These are phyloP conservation scores for Volucella inflata DNA, from an alignment of 2,888 invertebrate genomes.

Conservation along the genomic window DNA sequence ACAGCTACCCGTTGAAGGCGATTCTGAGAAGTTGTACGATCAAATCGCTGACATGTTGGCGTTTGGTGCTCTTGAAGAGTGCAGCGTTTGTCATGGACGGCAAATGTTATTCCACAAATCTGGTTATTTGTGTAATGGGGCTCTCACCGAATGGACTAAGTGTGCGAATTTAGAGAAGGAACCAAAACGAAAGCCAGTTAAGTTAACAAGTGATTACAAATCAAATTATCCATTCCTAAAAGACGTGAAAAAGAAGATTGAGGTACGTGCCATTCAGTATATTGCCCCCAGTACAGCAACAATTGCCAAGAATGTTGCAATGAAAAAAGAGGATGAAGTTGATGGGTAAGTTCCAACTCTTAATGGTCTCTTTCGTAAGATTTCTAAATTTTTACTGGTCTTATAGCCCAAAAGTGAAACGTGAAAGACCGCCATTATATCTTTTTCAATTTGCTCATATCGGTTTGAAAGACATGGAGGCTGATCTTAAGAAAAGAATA, in stretches of 20 bases:
- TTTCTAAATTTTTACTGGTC: background rate
- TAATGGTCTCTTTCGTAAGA: background rate
- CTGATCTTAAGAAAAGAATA: slow-evolving; percentile 88
- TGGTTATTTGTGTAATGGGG: slow-evolving; percentile 94
- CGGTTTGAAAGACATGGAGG: slow-evolving; percentile 85
- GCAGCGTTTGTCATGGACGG: slow-evolving; percentile 90
- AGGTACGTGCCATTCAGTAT: slow-evolving; percentile 86
- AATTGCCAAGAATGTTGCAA: slow-evolving; percentile 77
- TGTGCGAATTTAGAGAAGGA: slow-evolving; percentile 89
- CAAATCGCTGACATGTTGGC: slow-evolving; percentile 92
- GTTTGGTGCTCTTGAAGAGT: slow-evolving; percentile 93
- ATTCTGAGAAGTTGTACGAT: slow-evolving; percentile 87
- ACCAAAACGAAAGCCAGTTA: slow-evolving; percentile 89
- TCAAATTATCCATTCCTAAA: slow-evolving; percentile 86
- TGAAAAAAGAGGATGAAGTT: slow-evolving; percentile 85
- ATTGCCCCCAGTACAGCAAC: slow-evolving; percentile 84
- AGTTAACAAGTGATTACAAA: slow-evolving; percentile 87
- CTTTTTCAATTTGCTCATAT: slow-evolving; percentile 91
- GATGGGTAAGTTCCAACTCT: slow-evolving; percentile 79
- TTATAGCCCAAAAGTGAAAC: slow-evolving; percentile 86
- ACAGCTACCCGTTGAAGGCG: slow-evolving; percentile 88
- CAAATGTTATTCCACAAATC: slow-evolving; percentile 88
- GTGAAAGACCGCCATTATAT: slow-evolving; percentile 88
- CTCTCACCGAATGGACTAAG: slow-evolving; percentile 91
- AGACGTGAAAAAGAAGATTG: slow-evolving; percentile 86